Conservation (phyloP, 2,797 vertebrate genomes). For the Dallia pectoralis region DNA sequence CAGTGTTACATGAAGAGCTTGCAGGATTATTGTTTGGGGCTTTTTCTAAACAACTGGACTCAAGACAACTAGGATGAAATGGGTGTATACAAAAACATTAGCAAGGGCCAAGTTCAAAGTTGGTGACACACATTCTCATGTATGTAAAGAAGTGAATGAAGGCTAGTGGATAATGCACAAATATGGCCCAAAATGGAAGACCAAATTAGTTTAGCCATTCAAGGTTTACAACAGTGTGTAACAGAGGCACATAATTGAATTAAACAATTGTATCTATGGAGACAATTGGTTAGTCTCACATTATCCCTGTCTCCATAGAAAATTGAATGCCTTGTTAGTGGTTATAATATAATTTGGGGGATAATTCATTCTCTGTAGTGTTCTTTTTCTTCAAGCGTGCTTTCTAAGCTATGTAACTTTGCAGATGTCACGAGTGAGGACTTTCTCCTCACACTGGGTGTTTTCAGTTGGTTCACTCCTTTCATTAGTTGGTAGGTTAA, state of each 20-base stretch:
- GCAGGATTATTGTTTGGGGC: conserved; percentile 17
- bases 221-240: neutral
- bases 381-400: neutral
- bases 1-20: conserved; percentile 18
- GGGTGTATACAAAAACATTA: neutral
- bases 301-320: neutral
- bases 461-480: no score
- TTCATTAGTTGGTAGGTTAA: no score
- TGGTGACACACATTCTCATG: neutral
- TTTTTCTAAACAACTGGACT: conserved; percentile 30
- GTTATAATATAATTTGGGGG: conserved; percentile 1
- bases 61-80: conserved; percentile 17
- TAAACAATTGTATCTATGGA: neutral
- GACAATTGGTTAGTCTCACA: neutral
- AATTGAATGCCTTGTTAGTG: neutral
- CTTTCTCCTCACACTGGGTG: no score
- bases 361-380: neutral
- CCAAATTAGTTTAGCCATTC: neutral
- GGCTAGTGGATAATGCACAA: neutral
- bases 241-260: neutral
- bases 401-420: conserved; percentile 7
- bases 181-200: neutral
- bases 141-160: neutral
- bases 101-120: conserved; percentile 18
- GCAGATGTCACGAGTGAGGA: no score